phyloP scores from a whole-genome alignment of 2,113 vertebrate species.

The Platichthys flesus region DNA sequence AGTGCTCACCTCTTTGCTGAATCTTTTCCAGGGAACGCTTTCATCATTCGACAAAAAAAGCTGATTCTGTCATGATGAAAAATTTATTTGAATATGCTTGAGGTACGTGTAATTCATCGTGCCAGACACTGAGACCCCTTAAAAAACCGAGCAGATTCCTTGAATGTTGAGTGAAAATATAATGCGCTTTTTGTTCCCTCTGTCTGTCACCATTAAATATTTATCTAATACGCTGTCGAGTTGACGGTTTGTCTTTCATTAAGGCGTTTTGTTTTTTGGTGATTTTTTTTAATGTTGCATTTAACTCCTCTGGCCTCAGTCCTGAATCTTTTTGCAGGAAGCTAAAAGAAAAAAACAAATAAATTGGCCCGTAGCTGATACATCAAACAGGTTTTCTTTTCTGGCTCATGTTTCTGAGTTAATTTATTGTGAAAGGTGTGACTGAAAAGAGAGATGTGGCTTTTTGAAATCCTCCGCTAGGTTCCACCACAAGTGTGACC shows the following conservation, averaged over 20 bases:
- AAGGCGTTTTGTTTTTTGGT: constrained; percentile 6
- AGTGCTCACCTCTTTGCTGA: constrained; percentile 12
- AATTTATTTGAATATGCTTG: constrained; percentile 31
- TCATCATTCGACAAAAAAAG: constrained; percentile 45
- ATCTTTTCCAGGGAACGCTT: constrained; percentile 36
- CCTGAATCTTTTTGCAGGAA: background rate
- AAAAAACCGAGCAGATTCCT: background rate
- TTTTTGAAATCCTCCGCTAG: constrained; percentile 39
- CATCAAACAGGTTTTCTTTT: background rate
- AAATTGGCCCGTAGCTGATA: constrained; percentile 12
- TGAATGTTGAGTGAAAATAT: constrained; percentile 31
- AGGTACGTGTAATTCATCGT: constrained; percentile 30
- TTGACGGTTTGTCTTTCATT: constrained; percentile 8
- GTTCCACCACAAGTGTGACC: constrained; percentile 22
- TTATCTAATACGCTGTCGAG: background rate
- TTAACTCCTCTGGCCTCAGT: background rate
- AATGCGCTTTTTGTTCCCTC: background rate
- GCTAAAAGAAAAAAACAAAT: background rate
- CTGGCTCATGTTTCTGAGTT: constrained; percentile 23
- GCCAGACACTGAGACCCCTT: background rate
- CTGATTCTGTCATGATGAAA: constrained; percentile 40
- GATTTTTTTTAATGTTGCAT: constrained; percentile 14
- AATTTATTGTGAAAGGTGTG: constrained; percentile 49
- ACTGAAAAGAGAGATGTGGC: constrained; percentile 19
- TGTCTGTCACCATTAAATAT: constrained; percentile 26